These are phyloP conservation scores for Chaenodraco wilsoni DNA, from an alignment of 2,797 vertebrate genomes.

Conservation along the genomic window DNA sequence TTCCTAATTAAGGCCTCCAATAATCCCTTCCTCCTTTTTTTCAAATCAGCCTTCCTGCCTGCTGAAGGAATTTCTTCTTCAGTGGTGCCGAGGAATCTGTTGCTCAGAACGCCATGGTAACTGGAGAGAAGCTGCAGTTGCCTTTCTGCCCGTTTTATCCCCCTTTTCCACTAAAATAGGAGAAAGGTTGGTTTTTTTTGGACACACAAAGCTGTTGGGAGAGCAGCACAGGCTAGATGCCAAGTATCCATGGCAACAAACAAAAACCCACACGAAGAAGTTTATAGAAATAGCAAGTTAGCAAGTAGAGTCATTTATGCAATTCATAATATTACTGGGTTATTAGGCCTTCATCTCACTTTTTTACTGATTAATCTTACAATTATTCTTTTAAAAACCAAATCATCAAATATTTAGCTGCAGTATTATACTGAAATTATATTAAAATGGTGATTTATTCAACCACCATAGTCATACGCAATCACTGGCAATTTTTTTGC, in stretches of 20 bases:
- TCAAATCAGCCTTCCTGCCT: constrained; percentile 13
- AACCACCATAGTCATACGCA: no score
- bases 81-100: constrained; percentile 29
- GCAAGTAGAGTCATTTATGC: constrained; percentile 41
- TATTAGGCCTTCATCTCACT: no score
- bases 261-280: constrained; percentile 16
- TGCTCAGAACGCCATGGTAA: constrained; percentile 48
- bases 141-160: constrained; percentile 21
- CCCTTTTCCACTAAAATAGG: background rate
- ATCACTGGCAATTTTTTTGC: no score
- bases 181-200: background rate
- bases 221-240: constrained; percentile 13
- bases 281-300: constrained; percentile 6
- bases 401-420: no score
- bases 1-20: constrained; percentile 28
- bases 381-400: no score
- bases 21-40: constrained; percentile 32
- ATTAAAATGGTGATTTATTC: no score
- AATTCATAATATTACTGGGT: background rate
- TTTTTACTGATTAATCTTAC: no score
- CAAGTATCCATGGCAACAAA: constrained; percentile 64
- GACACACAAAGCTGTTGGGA: constrained; percentile 34
- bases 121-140: constrained; percentile 47
- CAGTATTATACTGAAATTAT: no score
- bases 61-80: constrained; percentile 34